Conservation (phyloP, 2,113 vertebrate genomes). For the Passer montanus region DNA sequence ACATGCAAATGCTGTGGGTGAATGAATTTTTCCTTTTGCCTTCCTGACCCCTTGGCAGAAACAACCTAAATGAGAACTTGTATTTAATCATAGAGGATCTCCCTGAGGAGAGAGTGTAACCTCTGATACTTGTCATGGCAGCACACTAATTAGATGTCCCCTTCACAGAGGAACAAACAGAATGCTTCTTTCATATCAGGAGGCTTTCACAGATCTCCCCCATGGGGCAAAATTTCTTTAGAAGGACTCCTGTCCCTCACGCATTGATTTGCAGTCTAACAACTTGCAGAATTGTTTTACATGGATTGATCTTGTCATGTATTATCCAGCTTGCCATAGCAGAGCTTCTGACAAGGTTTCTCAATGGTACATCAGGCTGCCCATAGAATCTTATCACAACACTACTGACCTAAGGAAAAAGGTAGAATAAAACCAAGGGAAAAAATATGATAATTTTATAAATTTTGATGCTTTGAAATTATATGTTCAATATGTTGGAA, state of each 20-base stretch:
- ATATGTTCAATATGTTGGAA: background rate
- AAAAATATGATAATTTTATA: background rate
- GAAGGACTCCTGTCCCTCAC: background rate
- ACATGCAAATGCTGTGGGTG: conserved; percentile 4
- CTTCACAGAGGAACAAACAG: conserved; percentile 6
- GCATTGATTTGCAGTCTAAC: background rate
- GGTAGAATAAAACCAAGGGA: background rate
- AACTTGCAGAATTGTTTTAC: background rate
- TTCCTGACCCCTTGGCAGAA: conserved; percentile 23
- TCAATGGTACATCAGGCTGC: background rate
- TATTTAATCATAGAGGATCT: conserved; percentile 27
- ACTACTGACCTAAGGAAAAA: background rate
- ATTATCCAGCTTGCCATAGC: background rate
- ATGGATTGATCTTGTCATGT: background rate
- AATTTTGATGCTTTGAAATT: background rate
- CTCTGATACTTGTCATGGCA: background rate
- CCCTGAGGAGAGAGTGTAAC: conserved; percentile 2
- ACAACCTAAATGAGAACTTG: conserved; percentile 10
- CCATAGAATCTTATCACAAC: background rate
- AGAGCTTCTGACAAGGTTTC: background rate
- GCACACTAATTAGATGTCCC: conserved; percentile 34
- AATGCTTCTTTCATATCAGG: background rate
- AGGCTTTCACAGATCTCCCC: background rate
- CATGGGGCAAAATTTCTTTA: background rate
- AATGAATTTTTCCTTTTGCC: conserved; percentile 21